A percentile compares a stretch with the other conserved stretches of the same genome.
phyloP scores from a whole-genome alignment of 2,797 vertebrate species.

The Gallinago solitaria region DNA sequence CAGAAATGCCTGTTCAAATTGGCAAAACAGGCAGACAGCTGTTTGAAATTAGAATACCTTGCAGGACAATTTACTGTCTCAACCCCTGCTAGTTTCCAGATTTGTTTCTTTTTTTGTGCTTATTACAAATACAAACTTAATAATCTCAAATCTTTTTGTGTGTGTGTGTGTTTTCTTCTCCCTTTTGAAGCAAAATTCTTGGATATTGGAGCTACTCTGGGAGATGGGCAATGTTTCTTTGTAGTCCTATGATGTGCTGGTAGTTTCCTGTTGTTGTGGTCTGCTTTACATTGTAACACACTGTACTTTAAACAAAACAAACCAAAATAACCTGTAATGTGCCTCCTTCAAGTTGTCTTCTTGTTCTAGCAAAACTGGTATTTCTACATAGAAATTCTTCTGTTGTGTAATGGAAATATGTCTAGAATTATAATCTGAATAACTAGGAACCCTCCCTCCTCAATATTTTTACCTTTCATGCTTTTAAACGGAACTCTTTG shows the following conservation, averaged over 20 bases:
- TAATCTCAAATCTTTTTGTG: neutral
- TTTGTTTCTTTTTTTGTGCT: neutral
- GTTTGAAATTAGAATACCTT: neutral
- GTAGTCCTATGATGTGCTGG: neutral
- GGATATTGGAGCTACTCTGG: neutral
- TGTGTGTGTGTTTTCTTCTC: neutral
- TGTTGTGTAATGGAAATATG: neutral
- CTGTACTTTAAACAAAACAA: neutral
- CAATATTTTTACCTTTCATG: neutral
- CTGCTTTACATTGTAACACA: neutral
- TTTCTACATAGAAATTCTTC: neutral
- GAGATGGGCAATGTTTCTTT: neutral
- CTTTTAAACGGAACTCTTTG: neutral
- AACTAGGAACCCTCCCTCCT: neutral
- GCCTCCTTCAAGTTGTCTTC: neutral
- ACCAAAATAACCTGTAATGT: neutral
- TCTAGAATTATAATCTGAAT: neutral
- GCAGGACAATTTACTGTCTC: neutral
- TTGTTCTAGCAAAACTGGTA: neutral
- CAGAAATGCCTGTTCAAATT: neutral
- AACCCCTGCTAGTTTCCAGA: neutral
- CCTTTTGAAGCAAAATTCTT: neutral
- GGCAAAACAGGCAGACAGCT: neutral
- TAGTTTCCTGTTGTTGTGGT: neutral
- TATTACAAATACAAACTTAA: neutral